Conservation (phyloP, 2,113 vertebrate species). For the Crotalus horridus region DNA sequence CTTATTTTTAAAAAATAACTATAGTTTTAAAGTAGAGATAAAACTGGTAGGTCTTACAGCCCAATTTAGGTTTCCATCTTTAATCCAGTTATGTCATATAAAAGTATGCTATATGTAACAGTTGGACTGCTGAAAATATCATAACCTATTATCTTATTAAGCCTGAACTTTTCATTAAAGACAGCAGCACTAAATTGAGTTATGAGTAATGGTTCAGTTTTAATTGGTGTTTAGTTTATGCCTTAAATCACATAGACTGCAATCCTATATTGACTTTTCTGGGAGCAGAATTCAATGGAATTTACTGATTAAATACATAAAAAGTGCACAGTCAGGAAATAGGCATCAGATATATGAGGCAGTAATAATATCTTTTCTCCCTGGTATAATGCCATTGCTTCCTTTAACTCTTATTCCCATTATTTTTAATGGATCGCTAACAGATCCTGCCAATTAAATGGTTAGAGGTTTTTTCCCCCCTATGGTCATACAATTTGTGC, state of each 20-base stretch:
- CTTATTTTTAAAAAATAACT: background rate
- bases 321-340: background rate
- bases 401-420: background rate
- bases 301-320: background rate
- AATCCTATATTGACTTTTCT: background rate
- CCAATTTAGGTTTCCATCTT: background rate
- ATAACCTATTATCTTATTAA: background rate
- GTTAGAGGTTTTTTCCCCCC: background rate
- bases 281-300: background rate
- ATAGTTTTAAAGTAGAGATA: background rate
- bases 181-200: background rate
- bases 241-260: background rate
- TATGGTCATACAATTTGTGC: background rate
- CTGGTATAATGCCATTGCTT: background rate
- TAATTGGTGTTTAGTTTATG: background rate
- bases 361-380: background rate
- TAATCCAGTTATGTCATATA: background rate
- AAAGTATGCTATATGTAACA: background rate
- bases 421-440: background rate
- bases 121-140: background rate
- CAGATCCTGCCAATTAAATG: background rate
- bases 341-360: background rate
- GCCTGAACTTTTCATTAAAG: slow-evolving; percentile 6
- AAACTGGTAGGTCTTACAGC: background rate
- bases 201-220: background rate